Evolutionary conservation across 1,140 invertebrate genomes (phyloP).

Genomic region (Lethrus apterus): DNA sequence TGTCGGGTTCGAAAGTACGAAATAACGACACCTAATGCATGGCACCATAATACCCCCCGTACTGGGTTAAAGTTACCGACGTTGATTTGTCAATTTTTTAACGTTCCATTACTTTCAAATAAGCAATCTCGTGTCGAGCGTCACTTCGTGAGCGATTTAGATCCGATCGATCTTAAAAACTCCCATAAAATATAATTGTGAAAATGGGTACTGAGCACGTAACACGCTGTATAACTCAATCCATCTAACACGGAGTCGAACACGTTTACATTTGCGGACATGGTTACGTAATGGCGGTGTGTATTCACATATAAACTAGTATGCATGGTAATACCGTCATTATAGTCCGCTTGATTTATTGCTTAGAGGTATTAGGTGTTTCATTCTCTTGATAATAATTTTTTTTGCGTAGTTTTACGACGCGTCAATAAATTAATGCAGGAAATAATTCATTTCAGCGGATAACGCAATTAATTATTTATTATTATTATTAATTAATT

Average conservation of each 20-base stretch:
- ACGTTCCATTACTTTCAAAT: conserved; percentile 11
- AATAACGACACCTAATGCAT: no score
- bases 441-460: no score
- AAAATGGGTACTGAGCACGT: conserved; percentile 22
- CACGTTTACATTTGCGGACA: no score
- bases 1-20: no score
- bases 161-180: conserved; percentile 26
- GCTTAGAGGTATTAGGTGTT: conserved; percentile 11
- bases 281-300: conserved; percentile 30
- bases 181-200: conserved; percentile 25
- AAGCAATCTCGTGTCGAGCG: conserved; percentile 11
- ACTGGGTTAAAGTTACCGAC: no score
- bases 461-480: no score
- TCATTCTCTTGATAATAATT: conserved; percentile 11
- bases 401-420: no score
- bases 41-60: no score
- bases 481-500: no score
- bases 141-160: conserved; percentile 17
- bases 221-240: conserved; percentile 23
- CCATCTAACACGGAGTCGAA: no score
- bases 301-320: no score
- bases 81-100: conserved; percentile 1
- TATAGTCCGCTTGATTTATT: conserved; percentile 30
- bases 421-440: no score
- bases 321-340: conserved; percentile 30